Evolutionary conservation across 2,113 vertebrate genomes (phyloP).

Genomic region (Nycticryphes semicollaris): DNA sequence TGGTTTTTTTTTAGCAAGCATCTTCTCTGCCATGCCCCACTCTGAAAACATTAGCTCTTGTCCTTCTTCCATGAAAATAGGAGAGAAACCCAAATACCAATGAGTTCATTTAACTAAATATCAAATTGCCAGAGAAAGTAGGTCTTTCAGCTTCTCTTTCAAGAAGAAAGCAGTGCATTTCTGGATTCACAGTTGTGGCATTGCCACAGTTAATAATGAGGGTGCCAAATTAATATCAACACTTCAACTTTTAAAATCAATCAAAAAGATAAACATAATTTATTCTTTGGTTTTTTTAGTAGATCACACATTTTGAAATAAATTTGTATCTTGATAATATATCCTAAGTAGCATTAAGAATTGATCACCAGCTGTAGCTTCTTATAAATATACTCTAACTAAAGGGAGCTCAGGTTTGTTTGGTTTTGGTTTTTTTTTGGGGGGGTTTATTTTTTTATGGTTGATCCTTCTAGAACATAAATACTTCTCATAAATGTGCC

Average conservation of each 20-base stretch:
- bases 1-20: no score
- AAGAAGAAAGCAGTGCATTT: neutral
- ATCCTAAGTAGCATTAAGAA: neutral
- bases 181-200: conserved; percentile 11
- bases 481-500: neutral
- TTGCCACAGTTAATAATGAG: neutral
- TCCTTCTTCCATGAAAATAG: neutral
- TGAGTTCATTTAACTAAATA: neutral
- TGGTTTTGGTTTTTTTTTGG: no score
- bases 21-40: neutral
- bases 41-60: neutral
- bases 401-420: neutral
- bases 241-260: neutral
- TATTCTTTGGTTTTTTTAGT: neutral
- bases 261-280: neutral
- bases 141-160: neutral
- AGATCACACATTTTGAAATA: neutral
- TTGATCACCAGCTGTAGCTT: neutral
- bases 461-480: neutral
- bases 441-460: neutral
- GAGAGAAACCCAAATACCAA: rapidly evolving
- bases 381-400: neutral
- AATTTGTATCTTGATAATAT: neutral
- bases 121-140: neutral
- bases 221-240: neutral